These are phyloP conservation scores for Amia ocellicauda DNA, from an alignment of 2,113 vertebrate genomes.

Conservation along the genomic window DNA sequence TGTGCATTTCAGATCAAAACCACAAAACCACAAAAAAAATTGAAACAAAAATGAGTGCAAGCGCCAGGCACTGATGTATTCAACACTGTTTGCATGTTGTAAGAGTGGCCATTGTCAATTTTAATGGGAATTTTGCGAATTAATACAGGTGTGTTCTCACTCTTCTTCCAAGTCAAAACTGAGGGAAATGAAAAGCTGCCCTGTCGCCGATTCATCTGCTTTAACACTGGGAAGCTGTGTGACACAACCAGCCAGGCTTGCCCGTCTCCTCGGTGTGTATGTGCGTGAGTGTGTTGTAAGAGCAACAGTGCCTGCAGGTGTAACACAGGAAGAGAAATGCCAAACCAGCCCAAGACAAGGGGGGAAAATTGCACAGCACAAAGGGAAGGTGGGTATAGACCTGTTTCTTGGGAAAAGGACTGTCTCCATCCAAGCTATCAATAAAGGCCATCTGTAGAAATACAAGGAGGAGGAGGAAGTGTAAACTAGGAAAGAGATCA, in stretches of 20 bases:
- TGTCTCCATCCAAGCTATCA: constrained; percentile 83
- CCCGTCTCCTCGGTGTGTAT: constrained; percentile 10
- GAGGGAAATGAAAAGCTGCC: constrained; percentile 6
- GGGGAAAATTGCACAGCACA: constrained; percentile 53
- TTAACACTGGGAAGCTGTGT: constrained; percentile 2
- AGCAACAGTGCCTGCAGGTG: neutral
- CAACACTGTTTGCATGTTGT: neutral
- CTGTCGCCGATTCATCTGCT: neutral
- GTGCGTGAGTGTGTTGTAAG: constrained; percentile 23
- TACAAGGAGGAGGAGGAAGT: constrained; percentile 65
- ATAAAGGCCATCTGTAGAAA: constrained; percentile 78
- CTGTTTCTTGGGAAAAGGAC: constrained; percentile 78
- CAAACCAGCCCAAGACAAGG: constrained; percentile 60
- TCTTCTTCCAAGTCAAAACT: constrained; percentile 1
- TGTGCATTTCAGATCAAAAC: no score
- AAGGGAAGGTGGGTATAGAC: constrained; percentile 66
- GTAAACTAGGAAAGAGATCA: constrained; percentile 37
- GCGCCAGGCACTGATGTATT: constrained; percentile 61
- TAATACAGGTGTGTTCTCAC: neutral
- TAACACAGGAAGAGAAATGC: constrained; percentile 34
- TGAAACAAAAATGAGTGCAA: constrained; percentile 56
- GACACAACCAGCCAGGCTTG: constrained; percentile 3
- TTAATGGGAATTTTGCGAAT: neutral
- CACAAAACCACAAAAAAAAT: constrained; percentile 28
- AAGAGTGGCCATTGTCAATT: neutral